phyloP scores from a whole-genome alignment of 2,797 vertebrate species.

The Sardinella longiceps region DNA sequence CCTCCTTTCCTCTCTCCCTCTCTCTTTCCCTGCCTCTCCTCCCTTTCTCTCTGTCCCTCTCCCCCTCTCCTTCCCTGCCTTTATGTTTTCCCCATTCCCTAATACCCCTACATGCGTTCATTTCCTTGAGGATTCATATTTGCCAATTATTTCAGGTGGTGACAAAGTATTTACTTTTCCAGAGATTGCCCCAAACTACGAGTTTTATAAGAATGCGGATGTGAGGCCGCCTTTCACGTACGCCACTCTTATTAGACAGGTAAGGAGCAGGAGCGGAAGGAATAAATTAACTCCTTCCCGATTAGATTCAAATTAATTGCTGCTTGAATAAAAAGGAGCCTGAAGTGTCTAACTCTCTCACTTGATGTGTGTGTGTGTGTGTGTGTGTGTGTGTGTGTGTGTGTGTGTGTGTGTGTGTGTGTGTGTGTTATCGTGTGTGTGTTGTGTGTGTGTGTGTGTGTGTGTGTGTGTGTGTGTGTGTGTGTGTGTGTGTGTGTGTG shows the following conservation, averaged over 20 bases:
- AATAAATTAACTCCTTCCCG: constrained; percentile 87
- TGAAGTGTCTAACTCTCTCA: constrained; percentile 9
- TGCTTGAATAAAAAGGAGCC: constrained; percentile 74
- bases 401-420: constrained; percentile 42
- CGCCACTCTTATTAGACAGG: constrained; percentile 99
- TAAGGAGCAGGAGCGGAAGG: constrained; percentile 83
- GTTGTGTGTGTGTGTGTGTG: constrained; percentile 52
- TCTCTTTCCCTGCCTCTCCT: background rate
- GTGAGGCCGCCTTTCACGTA: constrained; percentile 99
- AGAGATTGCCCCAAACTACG: constrained; percentile 99
- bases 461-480: constrained; percentile 63
- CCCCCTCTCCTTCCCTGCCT: constrained; percentile 7
- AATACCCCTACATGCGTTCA: constrained; percentile 69
- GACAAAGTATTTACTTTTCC: constrained; percentile 78
- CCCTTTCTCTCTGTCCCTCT: background rate
- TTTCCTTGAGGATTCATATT: constrained; percentile 76
- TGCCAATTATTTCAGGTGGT: constrained; percentile 81
- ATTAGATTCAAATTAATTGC: constrained; percentile 95
- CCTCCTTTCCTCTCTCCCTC: background rate
- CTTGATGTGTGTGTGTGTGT: background rate
- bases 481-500: background rate
- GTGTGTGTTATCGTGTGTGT: constrained; percentile 41
- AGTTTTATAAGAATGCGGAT: constrained; percentile 99
- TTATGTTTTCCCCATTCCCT: constrained; percentile 43
- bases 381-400: constrained; percentile 37